phyloP scores from a whole-genome alignment of 2,113 vertebrate genomes.

The Oriolus oriolus region DNA sequence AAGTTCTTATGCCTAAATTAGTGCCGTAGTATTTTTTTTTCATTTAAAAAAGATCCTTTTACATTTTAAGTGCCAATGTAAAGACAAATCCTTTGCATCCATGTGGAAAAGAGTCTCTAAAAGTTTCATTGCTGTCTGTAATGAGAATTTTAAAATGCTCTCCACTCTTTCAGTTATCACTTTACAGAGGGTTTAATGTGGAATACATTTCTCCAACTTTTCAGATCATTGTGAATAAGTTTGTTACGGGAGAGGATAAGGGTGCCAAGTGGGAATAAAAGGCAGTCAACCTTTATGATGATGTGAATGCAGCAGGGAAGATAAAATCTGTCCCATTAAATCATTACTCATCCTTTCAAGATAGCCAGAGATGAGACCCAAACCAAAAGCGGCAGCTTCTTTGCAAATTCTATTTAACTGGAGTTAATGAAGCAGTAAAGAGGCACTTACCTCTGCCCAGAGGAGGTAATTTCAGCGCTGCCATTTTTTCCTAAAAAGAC shows the following conservation, averaged over 20 bases:
- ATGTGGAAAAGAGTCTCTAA: neutral
- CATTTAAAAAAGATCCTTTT: neutral
- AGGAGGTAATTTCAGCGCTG: neutral
- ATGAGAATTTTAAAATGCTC: neutral
- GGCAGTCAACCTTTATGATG: neutral
- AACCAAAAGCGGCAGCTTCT: constrained; percentile 6
- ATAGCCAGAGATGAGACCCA: neutral
- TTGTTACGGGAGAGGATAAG: neutral
- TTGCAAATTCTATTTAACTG: constrained; percentile 19
- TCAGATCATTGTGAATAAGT: neutral
- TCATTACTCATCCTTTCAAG: constrained; percentile 33
- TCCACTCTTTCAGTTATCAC: neutral
- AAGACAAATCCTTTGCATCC: constrained; percentile 17
- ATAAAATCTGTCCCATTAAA: constrained; percentile 33
- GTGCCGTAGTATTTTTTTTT: neutral
- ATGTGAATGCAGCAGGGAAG: neutral
- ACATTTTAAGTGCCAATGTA: neutral
- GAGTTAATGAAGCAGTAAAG: constrained; percentile 5
- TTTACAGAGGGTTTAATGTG: constrained; percentile 21
- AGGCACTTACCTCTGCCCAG: neutral
- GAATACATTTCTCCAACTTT: constrained; percentile 5
- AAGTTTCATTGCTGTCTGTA: constrained; percentile 13
- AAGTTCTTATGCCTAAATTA: neutral
- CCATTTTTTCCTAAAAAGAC: neutral
- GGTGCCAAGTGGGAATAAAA: neutral